phyloP scores from a whole-genome alignment of 2,113 vertebrate species.

The Oryzias woworae region DNA sequence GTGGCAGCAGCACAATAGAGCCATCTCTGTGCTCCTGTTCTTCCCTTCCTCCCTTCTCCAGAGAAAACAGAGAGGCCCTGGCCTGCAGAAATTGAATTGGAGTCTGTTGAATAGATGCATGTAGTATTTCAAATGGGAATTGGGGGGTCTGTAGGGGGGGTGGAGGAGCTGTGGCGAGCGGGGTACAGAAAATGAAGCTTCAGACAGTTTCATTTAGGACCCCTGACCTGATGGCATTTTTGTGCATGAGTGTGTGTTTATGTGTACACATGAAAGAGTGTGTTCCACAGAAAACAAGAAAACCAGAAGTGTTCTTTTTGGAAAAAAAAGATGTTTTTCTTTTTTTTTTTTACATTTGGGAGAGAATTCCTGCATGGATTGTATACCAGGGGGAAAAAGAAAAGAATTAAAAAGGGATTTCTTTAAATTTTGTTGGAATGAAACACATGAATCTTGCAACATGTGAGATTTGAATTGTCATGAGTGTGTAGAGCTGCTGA shows the following conservation, averaged over 20 bases:
- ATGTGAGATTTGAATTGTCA: too few species aligned
- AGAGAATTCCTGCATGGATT: too few species aligned
- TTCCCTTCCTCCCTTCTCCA: conserved; percentile 38
- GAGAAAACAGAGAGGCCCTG: conserved; percentile 51
- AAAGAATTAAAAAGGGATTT: too few species aligned
- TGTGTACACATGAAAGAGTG: conserved; percentile 13
- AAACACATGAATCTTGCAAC: too few species aligned
- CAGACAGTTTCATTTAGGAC: conserved; percentile 71
- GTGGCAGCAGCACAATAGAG: conserved; percentile 74
- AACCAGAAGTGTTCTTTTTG: too few species aligned
- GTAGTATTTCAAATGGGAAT: conserved; percentile 43
- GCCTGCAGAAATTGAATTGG: conserved; percentile 71
- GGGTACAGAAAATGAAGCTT: conserved; percentile 51
- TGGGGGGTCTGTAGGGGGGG: too few species aligned
- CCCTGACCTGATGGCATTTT: conserved; percentile 57
- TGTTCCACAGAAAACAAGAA: not conserved
- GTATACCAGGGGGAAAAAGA: too few species aligned
- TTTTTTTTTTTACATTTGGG: too few species aligned
- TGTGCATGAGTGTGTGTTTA: conserved; percentile 16
- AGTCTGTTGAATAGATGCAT: conserved; percentile 53
- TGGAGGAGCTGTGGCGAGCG: conserved; percentile 5
- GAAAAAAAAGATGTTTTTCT: too few species aligned
- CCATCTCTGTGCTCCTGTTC: conserved; percentile 51
- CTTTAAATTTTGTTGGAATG: too few species aligned
- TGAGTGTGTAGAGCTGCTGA: too few species aligned